Percentiles rank a stretch among this genome's conserved stretches.
Evolutionary conservation across 2,888 invertebrate genomes (phyloP).

Genomic region (Dioctria rufipes): DNA sequence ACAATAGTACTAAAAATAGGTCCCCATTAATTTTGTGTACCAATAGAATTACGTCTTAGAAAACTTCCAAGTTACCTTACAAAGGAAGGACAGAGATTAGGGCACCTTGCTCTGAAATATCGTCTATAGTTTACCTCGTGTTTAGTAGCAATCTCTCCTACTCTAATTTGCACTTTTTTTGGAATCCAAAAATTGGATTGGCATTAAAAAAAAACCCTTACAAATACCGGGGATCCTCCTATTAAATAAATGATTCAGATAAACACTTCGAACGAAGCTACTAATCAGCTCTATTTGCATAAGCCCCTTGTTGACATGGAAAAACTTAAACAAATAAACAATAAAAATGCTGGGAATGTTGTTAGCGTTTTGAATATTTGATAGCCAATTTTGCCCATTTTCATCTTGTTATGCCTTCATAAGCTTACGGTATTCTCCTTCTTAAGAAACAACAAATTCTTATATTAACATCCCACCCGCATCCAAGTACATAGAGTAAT

Average conservation of each 20-base stretch:
- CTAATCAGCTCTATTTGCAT: slow-evolving; percentile 33
- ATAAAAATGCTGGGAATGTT: not conserved
- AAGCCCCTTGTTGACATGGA: slow-evolving; percentile 1
- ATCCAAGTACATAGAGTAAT: slow-evolving; percentile 28
- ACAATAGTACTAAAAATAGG: too few species aligned
- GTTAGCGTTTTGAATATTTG: slow-evolving; percentile 21
- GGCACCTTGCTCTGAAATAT: too few species aligned
- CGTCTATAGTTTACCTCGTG: too few species aligned
- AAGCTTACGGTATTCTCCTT: not conserved
- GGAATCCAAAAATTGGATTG: too few species aligned
- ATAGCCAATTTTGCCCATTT: slow-evolving; percentile 9
- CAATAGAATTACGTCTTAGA: too few species aligned
- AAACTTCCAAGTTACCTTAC: too few species aligned
- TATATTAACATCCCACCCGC: slow-evolving; percentile 19
- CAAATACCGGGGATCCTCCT: too few species aligned
- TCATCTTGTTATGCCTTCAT: not conserved
- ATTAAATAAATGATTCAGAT: not conserved
- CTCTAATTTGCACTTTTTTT: too few species aligned
- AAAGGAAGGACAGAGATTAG: too few species aligned
- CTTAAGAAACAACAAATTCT: slow-evolving; percentile 3
- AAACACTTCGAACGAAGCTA: not conserved
- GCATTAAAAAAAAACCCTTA: too few species aligned
- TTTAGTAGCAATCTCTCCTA: too few species aligned
- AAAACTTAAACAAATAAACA: slow-evolving; percentile 8
- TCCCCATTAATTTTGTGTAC: too few species aligned